Percentiles rank a stretch among this genome's conserved stretches.
Conservation (phyloP, 2,113 vertebrate genomes). For the Isichthys henryi region DNA sequence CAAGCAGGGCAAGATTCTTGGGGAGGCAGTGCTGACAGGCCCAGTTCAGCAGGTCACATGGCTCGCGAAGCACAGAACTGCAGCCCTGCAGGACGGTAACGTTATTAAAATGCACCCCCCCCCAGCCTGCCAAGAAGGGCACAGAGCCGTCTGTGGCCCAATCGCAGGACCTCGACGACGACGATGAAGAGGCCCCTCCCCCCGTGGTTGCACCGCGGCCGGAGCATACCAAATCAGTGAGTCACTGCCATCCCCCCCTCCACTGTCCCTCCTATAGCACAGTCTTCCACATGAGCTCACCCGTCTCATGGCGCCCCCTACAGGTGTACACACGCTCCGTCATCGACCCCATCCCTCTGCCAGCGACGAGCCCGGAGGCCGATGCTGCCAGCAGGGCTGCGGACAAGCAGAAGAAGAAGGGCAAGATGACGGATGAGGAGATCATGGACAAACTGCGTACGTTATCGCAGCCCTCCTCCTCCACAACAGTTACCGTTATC, state of each 20-base stretch:
- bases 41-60: neutral
- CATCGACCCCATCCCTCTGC: constrained; percentile 83
- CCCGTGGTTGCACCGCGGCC: constrained; percentile 87
- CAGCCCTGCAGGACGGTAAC: neutral
- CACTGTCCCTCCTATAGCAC: neutral
- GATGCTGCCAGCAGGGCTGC: constrained; percentile 70
- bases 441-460: constrained; percentile 97
- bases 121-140: constrained; percentile 76
- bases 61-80: neutral
- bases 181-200: constrained; percentile 74
- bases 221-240: constrained; percentile 94
- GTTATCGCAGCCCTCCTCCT: constrained; percentile 13
- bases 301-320: neutral
- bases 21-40: neutral
- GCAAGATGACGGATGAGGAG: constrained; percentile 95
- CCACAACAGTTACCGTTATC: neutral
- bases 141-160: constrained; percentile 68
- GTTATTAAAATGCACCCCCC: neutral
- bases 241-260: constrained; percentile 24
- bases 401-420: constrained; percentile 90
- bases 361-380: constrained; percentile 61
- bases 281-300: neutral
- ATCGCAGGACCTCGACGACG: constrained; percentile 64
- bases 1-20: neutral
- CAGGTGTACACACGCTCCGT: constrained; percentile 92